phyloP scores from a whole-genome alignment of 2,113 vertebrate genomes.

The Gambusia holbrooki region DNA sequence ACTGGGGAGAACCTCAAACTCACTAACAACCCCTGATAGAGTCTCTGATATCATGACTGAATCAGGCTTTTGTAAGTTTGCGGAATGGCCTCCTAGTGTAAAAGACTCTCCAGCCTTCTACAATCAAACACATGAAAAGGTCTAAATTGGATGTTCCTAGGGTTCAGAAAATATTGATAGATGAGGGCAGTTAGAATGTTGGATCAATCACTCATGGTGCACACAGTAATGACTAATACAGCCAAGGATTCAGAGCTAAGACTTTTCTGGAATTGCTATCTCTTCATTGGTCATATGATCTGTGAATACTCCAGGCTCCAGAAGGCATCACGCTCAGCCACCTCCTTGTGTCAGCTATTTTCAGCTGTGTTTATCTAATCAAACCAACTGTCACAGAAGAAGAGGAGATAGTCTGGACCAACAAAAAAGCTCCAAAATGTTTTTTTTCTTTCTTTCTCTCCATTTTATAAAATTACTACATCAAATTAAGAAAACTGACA shows the following conservation, averaged over 20 bases:
- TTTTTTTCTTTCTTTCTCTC: background rate
- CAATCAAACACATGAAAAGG: constrained; percentile 11
- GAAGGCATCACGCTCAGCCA: constrained; percentile 25
- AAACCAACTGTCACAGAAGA: constrained; percentile 54
- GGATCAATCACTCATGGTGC: constrained; percentile 22
- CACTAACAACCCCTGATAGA: constrained; percentile 24
- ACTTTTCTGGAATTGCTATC: background rate
- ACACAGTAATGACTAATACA: constrained; percentile 4
- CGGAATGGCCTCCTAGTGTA: background rate
- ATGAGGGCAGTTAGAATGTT: constrained; percentile 13
- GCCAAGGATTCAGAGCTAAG: constrained; percentile 11
- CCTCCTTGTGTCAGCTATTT: constrained; percentile 48
- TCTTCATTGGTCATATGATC: constrained; percentile 17
- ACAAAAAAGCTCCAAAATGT: constrained; percentile 5
- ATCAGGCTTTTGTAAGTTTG: background rate
- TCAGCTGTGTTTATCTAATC: constrained; percentile 35
- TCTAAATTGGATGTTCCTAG: constrained; percentile 13
- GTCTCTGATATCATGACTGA: constrained; percentile 12
- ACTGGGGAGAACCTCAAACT: constrained; percentile 36
- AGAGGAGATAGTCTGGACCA: constrained; percentile 28
- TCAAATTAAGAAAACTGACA: background rate
- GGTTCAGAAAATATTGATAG: constrained; percentile 24
- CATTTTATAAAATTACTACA: constrained; percentile 1
- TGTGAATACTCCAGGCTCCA: constrained; percentile 24
- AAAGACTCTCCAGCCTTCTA: constrained; percentile 9